A percentile compares a stretch with the other conserved stretches of the same genome.
These are phyloP conservation scores for honey bee (Apis mellifera) DNA, from an alignment of 1,140 invertebrate genomes.

Conservation along the genomic window DNA sequence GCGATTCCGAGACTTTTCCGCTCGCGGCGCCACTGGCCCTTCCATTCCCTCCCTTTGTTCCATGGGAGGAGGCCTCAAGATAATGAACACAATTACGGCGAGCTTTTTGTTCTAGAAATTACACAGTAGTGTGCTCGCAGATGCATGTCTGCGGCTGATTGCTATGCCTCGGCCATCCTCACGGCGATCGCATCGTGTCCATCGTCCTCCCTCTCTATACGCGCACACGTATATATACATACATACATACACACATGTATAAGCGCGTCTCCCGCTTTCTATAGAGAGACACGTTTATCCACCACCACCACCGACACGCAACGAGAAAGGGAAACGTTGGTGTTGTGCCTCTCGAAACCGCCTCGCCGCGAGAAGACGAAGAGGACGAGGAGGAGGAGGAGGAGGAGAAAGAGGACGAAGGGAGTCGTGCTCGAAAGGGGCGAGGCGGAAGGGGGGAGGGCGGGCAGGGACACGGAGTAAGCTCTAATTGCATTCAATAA, in stretches of 20 bases:
- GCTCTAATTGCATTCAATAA: slow-evolving; percentile 81
- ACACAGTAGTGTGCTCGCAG: slow-evolving; percentile 69
- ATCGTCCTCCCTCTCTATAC: slow-evolving; percentile 44
- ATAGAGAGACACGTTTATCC: slow-evolving; percentile 5
- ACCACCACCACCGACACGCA: slow-evolving; percentile 3
- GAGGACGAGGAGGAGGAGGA: not conserved
- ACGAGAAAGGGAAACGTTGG: not conserved
- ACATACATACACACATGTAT: not conserved
- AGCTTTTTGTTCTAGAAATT: slow-evolving; percentile 77
- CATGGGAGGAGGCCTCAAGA: slow-evolving; percentile 60
- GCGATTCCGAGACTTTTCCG: slow-evolving; percentile 45
- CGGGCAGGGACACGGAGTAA: slow-evolving; percentile 76
- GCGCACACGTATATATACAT: slow-evolving; percentile 11
- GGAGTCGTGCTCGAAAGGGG: not conserved
- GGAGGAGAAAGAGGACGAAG: slow-evolving; percentile 12
- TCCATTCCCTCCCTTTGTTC: slow-evolving; percentile 64
- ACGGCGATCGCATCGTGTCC: slow-evolving; percentile 46
- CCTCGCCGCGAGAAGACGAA: slow-evolving; percentile 44
- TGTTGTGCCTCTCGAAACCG: slow-evolving; percentile 1
- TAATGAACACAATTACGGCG: slow-evolving; percentile 78
- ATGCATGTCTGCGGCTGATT: slow-evolving; percentile 76
- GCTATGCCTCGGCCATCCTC: slow-evolving; percentile 66
- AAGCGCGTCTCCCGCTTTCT: not conserved
- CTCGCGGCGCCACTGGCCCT: not conserved
- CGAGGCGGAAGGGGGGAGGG: slow-evolving; percentile 50